Evolutionary conservation across 2,888 invertebrate genomes (phyloP).

Genomic region (Rhogogaster chlorosoma): DNA sequence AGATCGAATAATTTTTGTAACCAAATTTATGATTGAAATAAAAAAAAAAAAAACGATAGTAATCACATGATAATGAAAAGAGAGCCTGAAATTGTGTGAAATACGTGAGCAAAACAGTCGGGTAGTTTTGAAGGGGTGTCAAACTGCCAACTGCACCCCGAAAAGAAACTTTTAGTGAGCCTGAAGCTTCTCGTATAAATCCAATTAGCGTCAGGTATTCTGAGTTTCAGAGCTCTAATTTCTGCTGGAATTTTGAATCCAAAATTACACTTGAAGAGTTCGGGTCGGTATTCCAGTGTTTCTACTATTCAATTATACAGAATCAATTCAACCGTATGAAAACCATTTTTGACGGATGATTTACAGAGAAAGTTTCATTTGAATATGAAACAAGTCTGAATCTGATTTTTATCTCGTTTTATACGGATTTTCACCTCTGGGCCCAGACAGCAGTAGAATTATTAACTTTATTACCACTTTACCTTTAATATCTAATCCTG

Average conservation of each 20-base stretch:
- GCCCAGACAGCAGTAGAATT: not conserved
- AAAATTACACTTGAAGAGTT: not conserved
- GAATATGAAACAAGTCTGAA: not conserved
- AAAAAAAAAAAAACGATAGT: not conserved
- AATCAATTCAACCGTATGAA: not conserved
- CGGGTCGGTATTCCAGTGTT: not conserved
- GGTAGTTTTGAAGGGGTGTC: constrained; percentile 6
- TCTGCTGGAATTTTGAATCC: not conserved
- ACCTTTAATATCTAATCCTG: not conserved
- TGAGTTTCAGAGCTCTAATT: not conserved
- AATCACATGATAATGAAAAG: not conserved
- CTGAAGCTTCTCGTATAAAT: constrained; percentile 8
- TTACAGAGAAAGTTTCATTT: not conserved
- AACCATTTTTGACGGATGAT: not conserved
- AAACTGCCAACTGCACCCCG: not conserved
- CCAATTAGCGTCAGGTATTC: not conserved
- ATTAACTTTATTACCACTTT: not conserved
- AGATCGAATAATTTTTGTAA: not conserved
- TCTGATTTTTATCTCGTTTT: not conserved
- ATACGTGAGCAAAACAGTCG: not conserved
- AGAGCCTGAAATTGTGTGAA: not conserved
- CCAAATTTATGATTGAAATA: not conserved
- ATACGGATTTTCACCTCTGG: not conserved
- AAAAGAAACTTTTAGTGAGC: not conserved
- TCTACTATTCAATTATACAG: not conserved